Evolutionary conservation across 2,888 invertebrate species (phyloP).

Genomic region (Mechanitis messenoides): DNA sequence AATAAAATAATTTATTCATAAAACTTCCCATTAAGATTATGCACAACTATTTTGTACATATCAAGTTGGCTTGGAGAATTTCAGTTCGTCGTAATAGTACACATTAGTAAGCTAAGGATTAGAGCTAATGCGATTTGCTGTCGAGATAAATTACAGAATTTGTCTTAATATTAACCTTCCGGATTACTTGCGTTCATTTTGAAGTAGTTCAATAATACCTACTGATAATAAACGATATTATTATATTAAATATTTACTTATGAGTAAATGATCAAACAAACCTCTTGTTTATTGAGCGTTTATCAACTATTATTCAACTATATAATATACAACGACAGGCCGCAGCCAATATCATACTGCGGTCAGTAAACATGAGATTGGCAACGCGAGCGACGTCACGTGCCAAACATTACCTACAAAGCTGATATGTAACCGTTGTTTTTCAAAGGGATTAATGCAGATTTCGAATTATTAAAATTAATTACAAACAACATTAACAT

Average conservation of each 20-base stretch:
- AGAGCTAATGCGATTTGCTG: conserved; percentile 14
- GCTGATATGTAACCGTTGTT: conserved; percentile 16
- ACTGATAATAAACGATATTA: too few species aligned
- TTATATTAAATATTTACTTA: too few species aligned
- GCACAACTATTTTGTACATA: conserved; percentile 14
- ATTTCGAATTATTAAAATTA: conserved; percentile 1
- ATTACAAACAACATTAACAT: conserved; percentile 3
- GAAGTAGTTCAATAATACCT: not conserved
- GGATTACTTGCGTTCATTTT: not conserved
- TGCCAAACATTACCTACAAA: conserved; percentile 43
- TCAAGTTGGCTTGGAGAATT: conserved; percentile 18
- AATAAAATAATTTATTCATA: not conserved
- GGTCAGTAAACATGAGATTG: conserved; percentile 43
- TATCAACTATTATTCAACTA: conserved; percentile 13
- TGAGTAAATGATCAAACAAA: conserved; percentile 7
- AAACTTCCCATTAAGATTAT: conserved; percentile 13
- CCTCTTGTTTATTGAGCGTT: conserved; percentile 8
- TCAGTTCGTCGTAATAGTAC: conserved; percentile 15
- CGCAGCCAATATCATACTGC: conserved; percentile 26
- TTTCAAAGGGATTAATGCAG: conserved; percentile 5
- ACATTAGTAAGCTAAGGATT: conserved; percentile 22
- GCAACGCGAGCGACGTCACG: conserved; percentile 40
- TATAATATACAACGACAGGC: conserved; percentile 18
- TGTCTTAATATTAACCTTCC: conserved; percentile 8
- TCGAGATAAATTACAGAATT: conserved; percentile 17